A percentile compares a stretch with the other conserved stretches of the same genome.
Conservation (phyloP, 1,140 invertebrate genomes). For the Hetaerina americana region DNA sequence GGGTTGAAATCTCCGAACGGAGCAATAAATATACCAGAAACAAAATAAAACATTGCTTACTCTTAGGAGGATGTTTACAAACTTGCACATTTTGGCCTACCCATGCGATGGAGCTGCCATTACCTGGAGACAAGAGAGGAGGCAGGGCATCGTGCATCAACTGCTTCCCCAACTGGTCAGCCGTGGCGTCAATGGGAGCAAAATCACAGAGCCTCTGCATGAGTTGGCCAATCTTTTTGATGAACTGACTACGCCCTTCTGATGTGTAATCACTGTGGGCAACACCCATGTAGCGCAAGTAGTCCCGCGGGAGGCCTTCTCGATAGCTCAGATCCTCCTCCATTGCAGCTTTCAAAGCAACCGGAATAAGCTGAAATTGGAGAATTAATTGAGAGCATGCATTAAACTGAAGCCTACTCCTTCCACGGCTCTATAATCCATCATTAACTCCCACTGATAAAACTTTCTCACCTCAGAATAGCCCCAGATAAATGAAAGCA, state of each 20-base stretch:
- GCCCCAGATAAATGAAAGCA: no score
- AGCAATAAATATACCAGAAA: neutral
- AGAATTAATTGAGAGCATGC: neutral
- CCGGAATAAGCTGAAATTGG: slow-evolving; percentile 46
- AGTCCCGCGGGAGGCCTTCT: slow-evolving; percentile 66
- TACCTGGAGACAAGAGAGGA: slow-evolving; percentile 50
- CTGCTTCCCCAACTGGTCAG: slow-evolving; percentile 69
- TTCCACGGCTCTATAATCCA: no score
- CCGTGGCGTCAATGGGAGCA: slow-evolving; percentile 63
- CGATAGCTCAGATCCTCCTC: slow-evolving; percentile 57
- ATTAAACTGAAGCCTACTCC: slow-evolving; percentile 3
- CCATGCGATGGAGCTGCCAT: neutral
- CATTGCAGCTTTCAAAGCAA: slow-evolving; percentile 58
- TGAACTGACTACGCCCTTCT: slow-evolving; percentile 37
- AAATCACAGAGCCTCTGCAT: slow-evolving; percentile 47
- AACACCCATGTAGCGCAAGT: slow-evolving; percentile 56
- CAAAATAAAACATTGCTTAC: no score
- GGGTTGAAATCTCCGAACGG: no score
- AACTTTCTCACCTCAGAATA: no score
- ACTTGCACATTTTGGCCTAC: no score
- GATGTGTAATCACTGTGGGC: slow-evolving; percentile 40
- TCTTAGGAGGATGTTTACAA: no score
- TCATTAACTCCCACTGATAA: no score
- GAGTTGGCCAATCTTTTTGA: slow-evolving; percentile 43
- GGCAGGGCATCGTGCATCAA: slow-evolving; percentile 81